Base-by-base conservation (phyloP, 2,888 invertebrate species). In the Leistus spinibarbis region DNA sequence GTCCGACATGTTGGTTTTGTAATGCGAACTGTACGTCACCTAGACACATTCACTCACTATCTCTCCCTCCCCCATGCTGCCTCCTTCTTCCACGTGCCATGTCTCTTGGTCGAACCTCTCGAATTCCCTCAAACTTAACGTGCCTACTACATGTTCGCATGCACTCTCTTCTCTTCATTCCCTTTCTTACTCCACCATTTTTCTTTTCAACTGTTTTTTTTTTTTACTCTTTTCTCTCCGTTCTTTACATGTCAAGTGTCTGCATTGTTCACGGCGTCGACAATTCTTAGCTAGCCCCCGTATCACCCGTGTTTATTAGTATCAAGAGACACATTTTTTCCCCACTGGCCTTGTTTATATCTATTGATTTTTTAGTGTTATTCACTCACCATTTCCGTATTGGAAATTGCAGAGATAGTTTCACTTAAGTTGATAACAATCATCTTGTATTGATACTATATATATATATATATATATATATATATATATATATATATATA, bases 1-100 rank as follows among this genome's bases (percentile, higher is more conserved):
- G 60, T 27, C 73, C 73, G 73, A 73, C 73, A 73, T 73, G 73
- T 73, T 73, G 73, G 73, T 73, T 73, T 73, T 73, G 73, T 73
- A 73, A 73, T 73, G 73, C 67, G 73, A 73, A 73, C 73, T 67
- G 73, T 73, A 73, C 73, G 73, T 73, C 73, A 67, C 73, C 13
- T 27, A 27, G 64, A 64, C 64, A 62, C 10, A 23, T 23, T 16
- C 13, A 64, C 64, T 10, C 60, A 16, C 17, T 60, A 60, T 22
- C 60, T 60, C 60, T 60, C 60, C 13, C 4, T 17, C 19, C 19
- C 16, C 17, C 60, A 1, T 19, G 16, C 16, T 19, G 20, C 13
- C 19, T 60, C 16, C 19, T 9, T 19, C 60, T 22, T 22, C 60
- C 13, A 19, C 60, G 20, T n/a, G 17, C 57, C 4, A 19, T 57